Base-by-base conservation (phyloP, 1,140 invertebrate genomes). In the Marisa cornuarietis region DNA sequence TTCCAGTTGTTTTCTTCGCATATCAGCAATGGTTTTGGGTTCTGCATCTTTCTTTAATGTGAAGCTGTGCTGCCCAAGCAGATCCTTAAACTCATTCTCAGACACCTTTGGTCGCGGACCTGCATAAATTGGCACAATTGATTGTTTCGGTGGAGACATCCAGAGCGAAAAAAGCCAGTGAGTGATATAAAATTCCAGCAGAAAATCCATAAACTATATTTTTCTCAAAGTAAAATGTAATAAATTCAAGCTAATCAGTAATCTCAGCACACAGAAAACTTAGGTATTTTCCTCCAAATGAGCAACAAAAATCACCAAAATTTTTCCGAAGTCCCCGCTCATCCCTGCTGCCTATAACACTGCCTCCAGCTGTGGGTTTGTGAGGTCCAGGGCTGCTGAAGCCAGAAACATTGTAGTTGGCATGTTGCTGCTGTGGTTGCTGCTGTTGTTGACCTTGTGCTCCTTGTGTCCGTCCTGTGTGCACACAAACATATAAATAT, bases 21-120 rank as follows among this genome's bases (percentile, higher is more conserved):
- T 97, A 83, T 95, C 95, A 88, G 96, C 97, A 81, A 98, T 97
- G 1, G 96, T 97, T 83, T 95, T 94, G 0, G 96, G 96, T 22
- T 95, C 95, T 68, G 93, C 90, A 76, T 95, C 94, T 84, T 87
- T 87, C 16, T 81, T 79, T 26, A 75, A 96, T 76, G 94, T 94
- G 85, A 97, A 98, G 0, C 95, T 95, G 87, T 97, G 96, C 83
- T 94, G 95, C 2, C 96, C 96, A 0, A 99, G 91, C 18, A 98
- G 91, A 91, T 98, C 97, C 22, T 95, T 96, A 91, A 99, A 98
- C 20, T 96, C 94, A 89, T 98, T 95, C 7, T 92, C 93, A 51
- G 90, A 84, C 20, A 91, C 85, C 81, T 88, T 88, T 91, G 93
- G 71, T 88, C 91, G 86, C 85, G 90, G 68, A 87, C 83, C 90